These are phyloP conservation scores for Eilema depressum DNA, from an alignment of 2,888 invertebrate species.

Conservation along the genomic window DNA sequence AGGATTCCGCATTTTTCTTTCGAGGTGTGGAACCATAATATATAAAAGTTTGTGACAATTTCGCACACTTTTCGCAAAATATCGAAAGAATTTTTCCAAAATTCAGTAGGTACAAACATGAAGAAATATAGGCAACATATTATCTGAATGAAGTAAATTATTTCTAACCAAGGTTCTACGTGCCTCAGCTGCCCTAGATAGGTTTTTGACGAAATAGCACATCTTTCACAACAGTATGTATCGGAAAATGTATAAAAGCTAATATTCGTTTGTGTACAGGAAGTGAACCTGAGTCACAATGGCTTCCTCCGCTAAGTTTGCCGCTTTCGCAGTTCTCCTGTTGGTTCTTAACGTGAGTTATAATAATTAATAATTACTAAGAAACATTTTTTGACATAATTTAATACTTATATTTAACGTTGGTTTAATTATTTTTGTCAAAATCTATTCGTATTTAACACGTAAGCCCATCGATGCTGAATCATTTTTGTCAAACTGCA, in stretches of 20 bases:
- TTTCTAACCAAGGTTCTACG: slow-evolving; percentile 39
- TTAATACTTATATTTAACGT: too few species aligned
- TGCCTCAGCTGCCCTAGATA: slow-evolving; percentile 57
- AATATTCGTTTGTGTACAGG: slow-evolving; percentile 23
- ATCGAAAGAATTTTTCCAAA: background rate
- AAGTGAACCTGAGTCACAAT: slow-evolving; percentile 44
- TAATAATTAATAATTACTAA: background rate
- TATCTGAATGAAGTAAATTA: slow-evolving; percentile 2
- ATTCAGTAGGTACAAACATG: slow-evolving; percentile 3
- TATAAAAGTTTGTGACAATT: too few species aligned
- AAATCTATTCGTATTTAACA: too few species aligned
- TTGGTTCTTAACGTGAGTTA: slow-evolving; percentile 62
- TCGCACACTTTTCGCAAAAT: background rate
- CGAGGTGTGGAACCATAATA: too few species aligned
- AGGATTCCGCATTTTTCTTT: too few species aligned
- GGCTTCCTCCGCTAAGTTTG: slow-evolving; percentile 62
- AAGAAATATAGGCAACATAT: slow-evolving; percentile 4
- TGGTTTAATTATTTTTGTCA: too few species aligned
- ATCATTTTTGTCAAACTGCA: background rate
- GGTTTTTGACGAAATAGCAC: slow-evolving; percentile 50
- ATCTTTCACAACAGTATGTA: slow-evolving; percentile 43
- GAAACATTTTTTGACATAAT: background rate
- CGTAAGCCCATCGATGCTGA: too few species aligned
- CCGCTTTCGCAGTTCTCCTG: slow-evolving; percentile 54
- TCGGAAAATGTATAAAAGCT: slow-evolving; percentile 38